Base-by-base conservation (phyloP, 2,888 invertebrate species). In the Nomada goodeniana region DNA sequence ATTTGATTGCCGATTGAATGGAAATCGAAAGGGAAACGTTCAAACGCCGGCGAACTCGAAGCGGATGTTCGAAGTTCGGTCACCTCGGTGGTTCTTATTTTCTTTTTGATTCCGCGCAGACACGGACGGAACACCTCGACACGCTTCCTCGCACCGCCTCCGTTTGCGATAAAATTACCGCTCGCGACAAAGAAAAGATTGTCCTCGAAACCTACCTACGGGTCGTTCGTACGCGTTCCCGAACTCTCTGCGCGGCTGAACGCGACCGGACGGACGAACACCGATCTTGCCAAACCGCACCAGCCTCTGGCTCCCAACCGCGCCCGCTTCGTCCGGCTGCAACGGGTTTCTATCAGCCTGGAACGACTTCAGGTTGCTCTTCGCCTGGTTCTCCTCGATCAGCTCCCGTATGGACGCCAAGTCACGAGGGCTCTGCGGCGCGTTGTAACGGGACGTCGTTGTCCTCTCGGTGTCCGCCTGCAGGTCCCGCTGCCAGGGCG, bases 241-340 rank as follows among this genome's bases (percentile, higher is more conserved):
- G 23, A 87, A 78, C 2, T 88, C 82, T 13, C 83, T 77, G 63
- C 60, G 78, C 15, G 75, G 74, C 23, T 77, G 69, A n/a, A 86
- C 72, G 18, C 26, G 36, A 10, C 53, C 20, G 2, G 70, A 20
- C 42, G 83, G 90, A 74, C 90, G 90, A 23, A 88, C 86, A 23
- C 87, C 91, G 10, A 91, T 82, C 74, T 91, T 91, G 2, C 91
- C 91, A 65, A 89, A 91, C 64, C 90, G 90, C 52, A 89, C 52
- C n/a, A 83, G 86, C 68, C 91, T 87, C 42, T 89, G 86, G 23
- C 52, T 44, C 0, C 36, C 64, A 18, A 89, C 88, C 47, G 91
- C 88, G 0, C 85, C 82, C 0, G 86, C 81, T 1, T 86, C 80
- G 13, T 90, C 84, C 15, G 87, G 57, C 80, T 88, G 84, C 15